Base-by-base conservation (phyloP, 37 sponge, comb jelly and placozoan genomes). In the Axinella damicornis region DNA sequence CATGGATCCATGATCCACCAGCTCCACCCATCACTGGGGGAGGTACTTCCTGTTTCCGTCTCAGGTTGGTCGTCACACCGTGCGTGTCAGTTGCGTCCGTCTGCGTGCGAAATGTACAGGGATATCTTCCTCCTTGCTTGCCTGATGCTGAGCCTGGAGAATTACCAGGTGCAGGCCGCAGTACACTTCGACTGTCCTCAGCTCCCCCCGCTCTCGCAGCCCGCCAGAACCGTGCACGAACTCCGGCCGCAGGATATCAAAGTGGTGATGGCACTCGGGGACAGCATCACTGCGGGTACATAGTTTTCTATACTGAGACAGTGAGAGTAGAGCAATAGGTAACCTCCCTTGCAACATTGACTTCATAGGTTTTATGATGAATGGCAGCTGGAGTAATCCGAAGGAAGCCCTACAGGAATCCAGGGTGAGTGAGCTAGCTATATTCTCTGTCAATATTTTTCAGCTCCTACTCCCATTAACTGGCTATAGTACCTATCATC, bases 201-300 rank as follows among this genome's bases (percentile, higher is more conserved):
- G 21, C 80, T 94, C 18, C 91, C 91, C 1, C 94, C 94, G 2
- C 75, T 90, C 67, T 32, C 78, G 6, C 41, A 46, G 33, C 92
- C 95, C 20, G 95, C 91, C 11, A 66, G 53, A 82, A 85, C 74
- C n/a, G 95, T 94, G 28, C 58, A 90, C 69, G 85, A 88, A 57
- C 85, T 94, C 75, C 80, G 69, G 73, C 95, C 95, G 14, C 95
- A 94, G 66, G 91, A 94, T 73, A 90, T 94, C 33, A 90, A 91
- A 57, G 95, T 94, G 2, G 89, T 94, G 19, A 94, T 94, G 95
- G 85, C 91, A 11, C 55, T 94, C 22, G 95, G 95, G 27, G 95
- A 94, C 92, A 94, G 95, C 63, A 77, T 94, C 25, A 94, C 95
- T 53, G 95, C 95, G 53, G 95, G 95, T 91, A 83, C 21, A 58